Base-by-base conservation (phyloP, 1,140 invertebrate species). In the Hypsibius dujardini region DNA sequence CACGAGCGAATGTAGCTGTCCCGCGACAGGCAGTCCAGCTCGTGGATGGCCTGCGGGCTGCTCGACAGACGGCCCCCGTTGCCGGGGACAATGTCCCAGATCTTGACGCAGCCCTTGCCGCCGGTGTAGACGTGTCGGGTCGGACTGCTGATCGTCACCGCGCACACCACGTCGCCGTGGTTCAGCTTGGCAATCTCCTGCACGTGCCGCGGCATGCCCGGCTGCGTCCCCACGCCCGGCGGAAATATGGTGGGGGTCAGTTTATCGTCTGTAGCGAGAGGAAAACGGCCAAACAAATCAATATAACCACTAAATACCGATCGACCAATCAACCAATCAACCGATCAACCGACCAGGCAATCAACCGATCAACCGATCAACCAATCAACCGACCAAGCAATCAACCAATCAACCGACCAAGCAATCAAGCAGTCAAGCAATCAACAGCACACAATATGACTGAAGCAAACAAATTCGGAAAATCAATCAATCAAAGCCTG, bases 51-150 rank as follows among this genome's bases (percentile, higher is more conserved):
- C 71, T 80, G 93, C 2, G 91, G 90, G 77, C 84, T 87, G 90
- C 78, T 87, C 77, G 77, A 78, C 70, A 46, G 46, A 47, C 14
- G 47, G 70, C 69, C 47, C 46, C 14, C 59, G 15, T 69, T 46
- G 46, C 72, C 50, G 47, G 71, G 69, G 3, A 47, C 56, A 50
- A 79, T 73, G 72, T 83, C 82, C 82, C 82, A 86, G 0, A 97
- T 89, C 82, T 97, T 98, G 67, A 98, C 94, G 81, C 92, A 96
- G 67, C 95, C 93, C 77, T 97, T 97, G 71, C 95, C 95, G n/a
- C 95, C 95, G 14, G 95, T 98, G 80, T 95, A 98, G 2, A 97
- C 92, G 79, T 93, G 90, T 79, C 92, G 87, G 72, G 90, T 91
- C 56, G 90, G 88, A 81, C 89, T 90, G 70, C 82, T 79, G 83